A percentile compares a stretch with the other conserved stretches of the same genome.
These are phyloP conservation scores for Microtus pennsylvanicus DNA, from an alignment of 2,113 vertebrate genomes.

Conservation along the genomic window DNA sequence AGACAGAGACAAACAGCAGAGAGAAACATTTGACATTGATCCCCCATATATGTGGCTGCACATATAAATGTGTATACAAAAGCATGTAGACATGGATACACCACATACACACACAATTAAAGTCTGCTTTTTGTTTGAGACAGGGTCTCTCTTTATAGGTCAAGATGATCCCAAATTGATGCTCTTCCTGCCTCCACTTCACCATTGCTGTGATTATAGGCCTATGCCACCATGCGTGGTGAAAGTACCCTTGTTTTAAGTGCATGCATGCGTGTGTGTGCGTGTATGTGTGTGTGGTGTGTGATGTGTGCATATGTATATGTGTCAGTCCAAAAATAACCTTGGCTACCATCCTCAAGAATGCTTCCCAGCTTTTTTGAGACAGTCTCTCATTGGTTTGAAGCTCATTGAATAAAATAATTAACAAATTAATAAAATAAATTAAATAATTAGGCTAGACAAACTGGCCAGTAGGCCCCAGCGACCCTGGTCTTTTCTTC, in stretches of 20 bases:
- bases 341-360: neutral
- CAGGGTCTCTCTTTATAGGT: neutral
- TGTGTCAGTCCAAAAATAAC: neutral
- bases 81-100: neutral
- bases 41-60: too few relatives aligned
- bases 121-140: neutral
- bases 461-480: neutral
- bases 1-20: neutral
- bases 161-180: neutral
- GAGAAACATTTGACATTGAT: neutral
- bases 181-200: neutral
- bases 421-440: neutral
- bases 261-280: too few relatives aligned
- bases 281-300: neutral
- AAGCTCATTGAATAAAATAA: too few relatives aligned
- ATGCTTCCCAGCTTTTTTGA: neutral
- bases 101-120: neutral
- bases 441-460: neutral
- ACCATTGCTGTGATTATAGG: neutral
- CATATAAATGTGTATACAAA: neutral
- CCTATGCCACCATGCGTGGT: neutral
- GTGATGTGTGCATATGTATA: too few relatives aligned
- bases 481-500: too few relatives aligned
- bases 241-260: neutral
- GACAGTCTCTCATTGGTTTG: neutral